Evolutionary conservation across 2,113 vertebrate species (phyloP).

Genomic region (Vidua macroura): DNA sequence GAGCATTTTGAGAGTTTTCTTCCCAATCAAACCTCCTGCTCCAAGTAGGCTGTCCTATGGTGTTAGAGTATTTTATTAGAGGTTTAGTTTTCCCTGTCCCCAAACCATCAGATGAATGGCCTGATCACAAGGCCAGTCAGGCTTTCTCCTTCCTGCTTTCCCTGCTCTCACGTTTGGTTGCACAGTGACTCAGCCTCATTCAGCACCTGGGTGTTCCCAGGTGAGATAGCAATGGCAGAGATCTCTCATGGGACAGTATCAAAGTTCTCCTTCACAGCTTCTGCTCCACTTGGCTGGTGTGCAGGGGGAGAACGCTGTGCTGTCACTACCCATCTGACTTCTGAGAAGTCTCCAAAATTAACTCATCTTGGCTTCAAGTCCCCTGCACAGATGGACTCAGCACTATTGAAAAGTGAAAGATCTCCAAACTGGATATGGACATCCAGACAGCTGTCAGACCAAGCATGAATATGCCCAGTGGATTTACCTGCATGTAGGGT

Average conservation of each 20-base stretch:
- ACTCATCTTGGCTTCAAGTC: not conserved
- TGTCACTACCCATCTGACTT: not conserved
- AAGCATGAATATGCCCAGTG: not conserved
- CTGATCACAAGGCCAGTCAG: not conserved
- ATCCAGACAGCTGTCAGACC: not conserved
- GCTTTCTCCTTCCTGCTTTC: not conserved
- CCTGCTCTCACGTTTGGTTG: not conserved
- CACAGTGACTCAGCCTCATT: not conserved
- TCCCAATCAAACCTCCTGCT: not conserved
- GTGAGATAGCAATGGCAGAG: not conserved
- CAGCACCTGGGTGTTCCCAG: not conserved
- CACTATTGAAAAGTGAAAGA: rapidly evolving
- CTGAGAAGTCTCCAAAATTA: not conserved
- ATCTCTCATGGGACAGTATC: not conserved
- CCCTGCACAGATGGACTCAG: not conserved
- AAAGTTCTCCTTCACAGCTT: not conserved
- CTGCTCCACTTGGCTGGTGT: not conserved
- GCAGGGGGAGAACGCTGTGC: not conserved
- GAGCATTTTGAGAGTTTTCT: not conserved
- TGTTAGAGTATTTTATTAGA: not conserved
- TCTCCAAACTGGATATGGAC: not conserved
- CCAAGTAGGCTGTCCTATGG: not conserved
- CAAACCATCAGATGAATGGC: not conserved
- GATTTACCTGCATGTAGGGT: not conserved
- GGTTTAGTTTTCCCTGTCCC: not conserved